A percentile compares a stretch with the other conserved stretches of the same genome.
Evolutionary conservation across 2,797 vertebrate genomes (phyloP).

Genomic region (Scolopax bukidnonensis): DNA sequence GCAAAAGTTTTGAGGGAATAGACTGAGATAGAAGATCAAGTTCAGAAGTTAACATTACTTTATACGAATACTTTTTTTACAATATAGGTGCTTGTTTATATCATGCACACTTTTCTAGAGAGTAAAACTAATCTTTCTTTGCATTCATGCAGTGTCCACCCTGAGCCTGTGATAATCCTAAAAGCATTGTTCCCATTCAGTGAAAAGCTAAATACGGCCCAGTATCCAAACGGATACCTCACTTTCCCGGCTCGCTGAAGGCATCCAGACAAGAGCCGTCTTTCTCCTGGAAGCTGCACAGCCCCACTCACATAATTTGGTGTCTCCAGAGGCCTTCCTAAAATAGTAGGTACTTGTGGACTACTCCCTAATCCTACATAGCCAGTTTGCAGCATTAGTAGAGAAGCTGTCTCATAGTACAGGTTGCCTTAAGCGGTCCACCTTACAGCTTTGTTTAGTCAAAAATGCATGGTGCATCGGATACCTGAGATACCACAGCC

Average conservation of each 20-base stretch:
- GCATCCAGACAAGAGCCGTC: neutral
- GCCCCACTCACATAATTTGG: neutral
- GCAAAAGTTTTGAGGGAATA: neutral
- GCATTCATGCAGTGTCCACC: neutral
- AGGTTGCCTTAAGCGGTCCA: neutral
- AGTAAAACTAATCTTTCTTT: neutral
- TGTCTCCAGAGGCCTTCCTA: neutral
- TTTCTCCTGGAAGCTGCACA: neutral
- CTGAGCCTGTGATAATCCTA: neutral
- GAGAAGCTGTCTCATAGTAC: neutral
- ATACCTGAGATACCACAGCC: neutral
- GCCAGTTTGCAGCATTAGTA: neutral
- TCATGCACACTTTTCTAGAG: neutral
- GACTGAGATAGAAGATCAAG: neutral
- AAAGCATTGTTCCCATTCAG: neutral
- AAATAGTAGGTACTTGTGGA: neutral
- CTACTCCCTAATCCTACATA: neutral
- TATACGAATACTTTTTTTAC: neutral
- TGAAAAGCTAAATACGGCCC: neutral
- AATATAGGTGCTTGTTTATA: neutral
- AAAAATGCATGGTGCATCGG: neutral
- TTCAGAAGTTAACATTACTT: neutral
- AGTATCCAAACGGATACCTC: neutral
- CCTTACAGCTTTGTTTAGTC: neutral
- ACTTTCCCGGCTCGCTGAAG: neutral